Base-by-base conservation (phyloP, 1,140 invertebrate species). In the Bombyx mandarina region DNA sequence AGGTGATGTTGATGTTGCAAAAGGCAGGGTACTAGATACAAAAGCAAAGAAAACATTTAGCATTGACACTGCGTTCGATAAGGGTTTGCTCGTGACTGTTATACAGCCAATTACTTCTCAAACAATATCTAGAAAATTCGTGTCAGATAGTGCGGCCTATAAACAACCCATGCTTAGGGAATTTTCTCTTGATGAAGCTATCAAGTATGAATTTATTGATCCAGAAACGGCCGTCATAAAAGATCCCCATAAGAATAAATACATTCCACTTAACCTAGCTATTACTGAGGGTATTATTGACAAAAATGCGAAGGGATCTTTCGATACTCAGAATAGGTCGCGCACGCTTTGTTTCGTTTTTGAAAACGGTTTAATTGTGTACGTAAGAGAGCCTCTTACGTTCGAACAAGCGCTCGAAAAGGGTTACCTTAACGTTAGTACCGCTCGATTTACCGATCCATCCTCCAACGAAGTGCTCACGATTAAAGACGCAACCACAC, bases 401-500 rank as follows among this genome's bases (percentile, higher is more conserved):
- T 95, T 97, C 77, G 93, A 94, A 71, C 88, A 91, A 75, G 94
- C 95, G 6, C 89, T 95, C 52, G 94, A 96, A 76, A 89, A 89
- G 62, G 92, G 92, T 65, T 83, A 90, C 57, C 80, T 97, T 50
- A 92, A 95, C 77, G 71, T 94, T 8, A 88, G 86, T 62, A 93
- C 91, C n/a, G 93, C 93, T 49, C 91, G 92, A 82, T 92, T 95
- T 63, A 94, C 89, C 45, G 94, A 96, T 89, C 93, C 94, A 69
- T 75, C 90, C 71, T 91, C 91, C 57, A 90, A 91, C 48, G 91
- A 93, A 81, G 81, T 91, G 45, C 79, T 95, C n/a, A 93, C 93
- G 10, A 89, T 99, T 9, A 94, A 95, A 89, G 95, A 98, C 74
- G 95, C 96, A 2, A 90, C 96, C 52, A 90, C 91, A 59, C 88